These are phyloP conservation scores for Suncus etruscus DNA, from an alignment of 2,113 vertebrate genomes.

Conservation along the genomic window DNA sequence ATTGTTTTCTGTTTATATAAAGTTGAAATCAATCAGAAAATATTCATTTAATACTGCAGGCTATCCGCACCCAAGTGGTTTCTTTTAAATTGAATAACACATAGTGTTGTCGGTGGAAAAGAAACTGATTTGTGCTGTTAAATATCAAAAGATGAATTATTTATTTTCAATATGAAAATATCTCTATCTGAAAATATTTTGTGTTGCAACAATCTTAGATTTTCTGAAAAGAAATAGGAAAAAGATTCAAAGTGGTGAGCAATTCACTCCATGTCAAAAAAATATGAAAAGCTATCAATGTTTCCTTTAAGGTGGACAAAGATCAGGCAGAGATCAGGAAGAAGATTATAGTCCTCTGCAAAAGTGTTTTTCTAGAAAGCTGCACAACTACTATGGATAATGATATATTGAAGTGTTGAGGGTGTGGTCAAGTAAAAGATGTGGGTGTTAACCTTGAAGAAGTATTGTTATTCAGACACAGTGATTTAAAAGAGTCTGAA, in stretches of 20 bases:
- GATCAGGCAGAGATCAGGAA: neutral
- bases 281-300: neutral
- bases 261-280: neutral
- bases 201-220: neutral
- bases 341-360: neutral
- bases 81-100: too few relatives aligned
- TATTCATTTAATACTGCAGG: constrained; percentile 7
- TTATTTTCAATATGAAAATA: too few relatives aligned
- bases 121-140: too few relatives aligned
- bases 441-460: neutral
- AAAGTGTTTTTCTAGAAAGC: constrained; percentile 10
- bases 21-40: neutral
- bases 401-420: neutral
- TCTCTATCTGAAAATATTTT: neutral
- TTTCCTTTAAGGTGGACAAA: neutral
- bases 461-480: neutral
- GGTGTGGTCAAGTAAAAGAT: neutral
- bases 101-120: too few relatives aligned
- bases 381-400: neutral
- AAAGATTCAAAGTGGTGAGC: neutral
- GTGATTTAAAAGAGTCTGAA: neutral
- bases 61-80: too few relatives aligned
- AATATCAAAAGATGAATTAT: too few relatives aligned
- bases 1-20: neutral
- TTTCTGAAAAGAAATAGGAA: neutral